Evolutionary conservation across 2,888 invertebrate species (phyloP).

Genomic region (Diplolepis rosae): DNA sequence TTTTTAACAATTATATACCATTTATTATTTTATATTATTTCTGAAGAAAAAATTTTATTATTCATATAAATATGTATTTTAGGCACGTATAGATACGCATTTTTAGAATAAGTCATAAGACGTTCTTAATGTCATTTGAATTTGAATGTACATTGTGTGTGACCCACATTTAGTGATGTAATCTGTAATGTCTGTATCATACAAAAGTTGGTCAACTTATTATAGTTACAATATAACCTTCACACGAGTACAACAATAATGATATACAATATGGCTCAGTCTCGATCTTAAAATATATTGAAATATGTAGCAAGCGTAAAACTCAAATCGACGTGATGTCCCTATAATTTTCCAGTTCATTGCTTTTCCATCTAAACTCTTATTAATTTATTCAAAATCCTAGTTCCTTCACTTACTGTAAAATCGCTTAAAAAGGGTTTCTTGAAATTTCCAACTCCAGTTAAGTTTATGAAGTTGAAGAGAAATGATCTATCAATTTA

Average conservation of each 20-base stretch:
- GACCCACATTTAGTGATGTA: conserved; percentile 37
- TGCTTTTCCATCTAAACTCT: not conserved
- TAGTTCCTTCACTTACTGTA: too few species aligned
- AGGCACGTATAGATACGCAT: not conserved
- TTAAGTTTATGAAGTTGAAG: not conserved
- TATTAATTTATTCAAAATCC: not conserved
- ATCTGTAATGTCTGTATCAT: conserved; percentile 10
- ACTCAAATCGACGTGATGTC: not conserved
- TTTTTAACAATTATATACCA: too few species aligned
- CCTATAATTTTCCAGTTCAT: not conserved
- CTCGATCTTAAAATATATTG: not conserved
- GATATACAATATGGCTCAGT: not conserved
- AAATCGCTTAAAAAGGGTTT: not conserved
- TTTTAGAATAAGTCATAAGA: too few species aligned
- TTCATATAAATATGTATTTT: too few species aligned
- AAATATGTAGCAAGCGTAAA: not conserved
- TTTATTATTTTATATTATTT: too few species aligned
- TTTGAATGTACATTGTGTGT: too few species aligned
- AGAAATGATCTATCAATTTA: not conserved
- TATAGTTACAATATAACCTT: conserved; percentile 2
- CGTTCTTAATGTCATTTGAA: too few species aligned
- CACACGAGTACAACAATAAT: not conserved
- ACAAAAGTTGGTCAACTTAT: conserved; percentile 5
- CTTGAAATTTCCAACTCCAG: not conserved
- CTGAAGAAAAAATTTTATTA: too few species aligned